phyloP scores from a whole-genome alignment of 1,140 invertebrate species.

The Oreohelix idahoensis region DNA sequence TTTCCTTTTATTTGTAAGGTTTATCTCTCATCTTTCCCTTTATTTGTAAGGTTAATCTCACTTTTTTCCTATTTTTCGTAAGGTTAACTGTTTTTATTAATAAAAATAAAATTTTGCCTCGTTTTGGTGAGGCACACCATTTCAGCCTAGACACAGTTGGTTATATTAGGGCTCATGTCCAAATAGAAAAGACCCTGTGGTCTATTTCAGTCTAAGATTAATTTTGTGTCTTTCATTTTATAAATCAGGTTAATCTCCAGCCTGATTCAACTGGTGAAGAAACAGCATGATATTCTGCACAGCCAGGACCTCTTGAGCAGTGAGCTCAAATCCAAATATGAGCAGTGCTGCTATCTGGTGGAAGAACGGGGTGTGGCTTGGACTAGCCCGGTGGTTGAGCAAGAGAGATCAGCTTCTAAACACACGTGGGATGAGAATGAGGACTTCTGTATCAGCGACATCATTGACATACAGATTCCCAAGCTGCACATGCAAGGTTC shows the following conservation, averaged over 20 bases:
- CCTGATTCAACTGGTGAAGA: slow-evolving; percentile 52
- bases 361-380: slow-evolving; percentile 59
- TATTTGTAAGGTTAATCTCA: no score
- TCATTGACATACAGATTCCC: slow-evolving; percentile 50
- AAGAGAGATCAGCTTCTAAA: not conserved
- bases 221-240: no score
- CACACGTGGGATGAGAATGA: slow-evolving; percentile 17
- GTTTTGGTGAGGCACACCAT: no score
- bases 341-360: slow-evolving; percentile 47
- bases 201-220: no score
- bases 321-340: slow-evolving; percentile 51
- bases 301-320: slow-evolving; percentile 52
- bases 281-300: slow-evolving; percentile 56
- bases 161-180: no score
- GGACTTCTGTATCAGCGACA: slow-evolving; percentile 45
- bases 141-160: no score
- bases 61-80: no score
- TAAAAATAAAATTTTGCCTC: no score
- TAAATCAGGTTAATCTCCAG: slow-evolving; percentile 51
- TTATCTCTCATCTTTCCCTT: no score
- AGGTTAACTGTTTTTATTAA: no score
- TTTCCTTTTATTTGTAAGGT: no score
- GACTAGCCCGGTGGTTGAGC: slow-evolving; percentile 47
- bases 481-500: slow-evolving; percentile 19
- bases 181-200: no score